A percentile compares a stretch with the other conserved stretches of the same genome.
These are phyloP conservation scores for Trichonephila inaurata DNA, from an alignment of 1,140 invertebrate genomes.

Conservation along the genomic window DNA sequence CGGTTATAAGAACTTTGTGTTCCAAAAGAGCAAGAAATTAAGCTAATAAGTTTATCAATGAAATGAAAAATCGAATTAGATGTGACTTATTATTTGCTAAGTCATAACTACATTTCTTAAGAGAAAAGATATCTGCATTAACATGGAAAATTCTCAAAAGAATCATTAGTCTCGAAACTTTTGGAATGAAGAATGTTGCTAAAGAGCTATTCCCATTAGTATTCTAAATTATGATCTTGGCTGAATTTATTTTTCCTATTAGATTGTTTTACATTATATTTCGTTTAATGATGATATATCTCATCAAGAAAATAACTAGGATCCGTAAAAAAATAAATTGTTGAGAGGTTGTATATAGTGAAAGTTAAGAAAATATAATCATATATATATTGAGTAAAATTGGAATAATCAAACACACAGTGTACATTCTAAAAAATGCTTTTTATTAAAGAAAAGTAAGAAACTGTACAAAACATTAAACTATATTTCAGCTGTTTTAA, in stretches of 20 bases:
- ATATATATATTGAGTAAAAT: too few relatives aligned
- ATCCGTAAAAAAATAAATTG: too few relatives aligned
- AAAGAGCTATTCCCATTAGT: background rate
- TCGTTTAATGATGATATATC: background rate
- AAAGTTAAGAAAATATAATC: too few relatives aligned
- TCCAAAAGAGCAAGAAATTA: slow-evolving; percentile 34
- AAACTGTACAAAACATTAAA: too few relatives aligned
- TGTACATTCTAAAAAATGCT: too few relatives aligned
- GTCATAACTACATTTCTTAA: background rate
- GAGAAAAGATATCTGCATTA: background rate
- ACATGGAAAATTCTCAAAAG: background rate
- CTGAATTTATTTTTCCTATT: background rate
- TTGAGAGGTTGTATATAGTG: too few relatives aligned
- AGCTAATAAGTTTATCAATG: slow-evolving; percentile 38
- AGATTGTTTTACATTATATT: background rate
- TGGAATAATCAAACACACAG: too few relatives aligned
- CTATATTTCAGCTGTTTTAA: too few relatives aligned
- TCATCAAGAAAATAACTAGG: too few relatives aligned
- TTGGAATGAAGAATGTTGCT: too few relatives aligned
- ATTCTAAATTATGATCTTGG: background rate
- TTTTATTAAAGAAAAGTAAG: too few relatives aligned
- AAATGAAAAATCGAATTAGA: slow-evolving; percentile 48
- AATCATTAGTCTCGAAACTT: background rate
- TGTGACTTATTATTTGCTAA: slow-evolving; percentile 15
- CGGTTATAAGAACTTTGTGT: background rate